A percentile compares a stretch with the other conserved stretches of the same genome.
Evolutionary conservation across 2,888 invertebrate species (phyloP).

Genomic region (Eupithecia tripunctaria): DNA sequence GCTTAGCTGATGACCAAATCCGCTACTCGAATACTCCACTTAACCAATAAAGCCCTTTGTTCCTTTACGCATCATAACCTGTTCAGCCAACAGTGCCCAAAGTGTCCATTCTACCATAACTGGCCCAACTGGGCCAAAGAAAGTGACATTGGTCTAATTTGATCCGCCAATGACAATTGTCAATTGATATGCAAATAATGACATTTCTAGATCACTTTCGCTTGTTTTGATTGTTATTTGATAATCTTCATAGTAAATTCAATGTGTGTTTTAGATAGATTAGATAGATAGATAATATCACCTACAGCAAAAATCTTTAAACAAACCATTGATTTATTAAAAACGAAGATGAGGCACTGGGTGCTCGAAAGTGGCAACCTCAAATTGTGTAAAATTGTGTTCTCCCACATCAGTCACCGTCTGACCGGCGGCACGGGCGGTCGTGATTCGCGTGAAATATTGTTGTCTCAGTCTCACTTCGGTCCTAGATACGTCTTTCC

Average conservation of each 20-base stretch:
- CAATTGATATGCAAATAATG: slow-evolving; percentile 14
- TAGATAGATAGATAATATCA: too few species aligned
- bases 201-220: slow-evolving; percentile 24
- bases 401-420: too few species aligned
- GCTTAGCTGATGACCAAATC: background rate
- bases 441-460: too few species aligned
- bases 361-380: too few species aligned
- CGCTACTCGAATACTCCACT: background rate
- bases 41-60: background rate
- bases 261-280: too few species aligned
- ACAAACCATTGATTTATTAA: too few species aligned
- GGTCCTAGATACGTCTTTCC: too few species aligned
- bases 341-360: too few species aligned
- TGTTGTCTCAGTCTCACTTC: too few species aligned
- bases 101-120: slow-evolving; percentile 29
- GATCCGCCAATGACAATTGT: slow-evolving; percentile 14
- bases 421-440: too few species aligned
- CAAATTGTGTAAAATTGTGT: too few species aligned
- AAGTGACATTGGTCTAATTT: slow-evolving; percentile 29
- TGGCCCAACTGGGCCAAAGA: slow-evolving; percentile 29
- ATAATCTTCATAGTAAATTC: background rate
- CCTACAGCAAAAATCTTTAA: too few species aligned
- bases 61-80: slow-evolving; percentile 10
- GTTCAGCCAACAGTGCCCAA: background rate
- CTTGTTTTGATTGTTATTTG: background rate